Evolutionary conservation across 2,113 vertebrate species (phyloP).

Genomic region (Acanthisitta chloris): DNA sequence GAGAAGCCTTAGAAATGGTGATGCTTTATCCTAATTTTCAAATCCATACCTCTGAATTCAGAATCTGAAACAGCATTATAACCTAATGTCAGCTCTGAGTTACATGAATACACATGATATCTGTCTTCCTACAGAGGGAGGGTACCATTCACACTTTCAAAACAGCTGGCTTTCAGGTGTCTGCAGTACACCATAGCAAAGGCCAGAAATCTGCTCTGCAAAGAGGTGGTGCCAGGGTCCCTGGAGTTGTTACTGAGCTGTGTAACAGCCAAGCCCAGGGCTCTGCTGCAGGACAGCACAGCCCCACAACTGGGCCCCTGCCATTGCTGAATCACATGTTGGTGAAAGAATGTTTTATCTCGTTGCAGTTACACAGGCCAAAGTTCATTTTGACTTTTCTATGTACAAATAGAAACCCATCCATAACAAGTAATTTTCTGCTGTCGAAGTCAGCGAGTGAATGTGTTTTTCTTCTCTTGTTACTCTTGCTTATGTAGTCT

Average conservation of each 20-base stretch:
- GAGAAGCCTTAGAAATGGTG: background rate
- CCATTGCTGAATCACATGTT: background rate
- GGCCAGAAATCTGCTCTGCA: background rate
- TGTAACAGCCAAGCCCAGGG: background rate
- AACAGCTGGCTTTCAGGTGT: background rate
- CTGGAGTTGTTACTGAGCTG: background rate
- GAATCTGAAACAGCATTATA: background rate
- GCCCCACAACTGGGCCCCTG: rapidly evolving
- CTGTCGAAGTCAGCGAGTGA: rapidly evolving
- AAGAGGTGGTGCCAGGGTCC: background rate
- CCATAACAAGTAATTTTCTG: background rate
- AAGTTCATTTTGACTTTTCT: background rate
- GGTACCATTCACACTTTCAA: background rate
- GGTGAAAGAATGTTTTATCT: background rate
- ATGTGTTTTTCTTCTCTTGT: background rate
- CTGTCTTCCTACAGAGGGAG: background rate
- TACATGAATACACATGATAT: background rate
- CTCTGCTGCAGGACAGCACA: background rate
- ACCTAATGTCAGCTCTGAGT: background rate
- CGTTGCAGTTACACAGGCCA: background rate
- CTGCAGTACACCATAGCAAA: background rate
- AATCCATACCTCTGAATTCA: background rate
- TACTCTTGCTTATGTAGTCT: background rate
- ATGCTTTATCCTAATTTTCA: background rate
- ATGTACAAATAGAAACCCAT: background rate